Evolutionary conservation across 2,113 vertebrate species (phyloP).

Genomic region (Phrynocephalus versicolor): DNA sequence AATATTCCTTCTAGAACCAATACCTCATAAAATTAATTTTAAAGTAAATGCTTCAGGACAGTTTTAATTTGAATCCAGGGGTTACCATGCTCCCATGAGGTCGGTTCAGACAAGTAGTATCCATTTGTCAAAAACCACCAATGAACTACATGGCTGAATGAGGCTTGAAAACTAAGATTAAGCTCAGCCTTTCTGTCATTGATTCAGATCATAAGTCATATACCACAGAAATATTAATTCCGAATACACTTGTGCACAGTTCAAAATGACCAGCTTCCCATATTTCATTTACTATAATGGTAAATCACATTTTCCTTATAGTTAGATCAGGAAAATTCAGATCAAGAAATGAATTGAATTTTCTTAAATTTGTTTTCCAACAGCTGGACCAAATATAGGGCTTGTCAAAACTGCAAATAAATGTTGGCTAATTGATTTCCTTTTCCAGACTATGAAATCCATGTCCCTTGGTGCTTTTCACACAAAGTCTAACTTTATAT

Average conservation of each 20-base stretch:
- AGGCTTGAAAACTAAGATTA: background rate
- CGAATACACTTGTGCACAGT: background rate
- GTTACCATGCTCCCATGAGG: background rate
- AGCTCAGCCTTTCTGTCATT: background rate
- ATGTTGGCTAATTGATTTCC: conserved; percentile 15
- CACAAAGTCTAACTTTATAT: conserved; percentile 23
- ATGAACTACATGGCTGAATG: background rate
- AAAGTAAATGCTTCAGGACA: background rate
- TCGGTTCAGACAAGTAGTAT: background rate
- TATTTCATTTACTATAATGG: background rate
- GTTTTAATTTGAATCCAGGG: background rate
- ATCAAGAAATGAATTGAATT: background rate
- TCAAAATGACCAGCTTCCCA: background rate
- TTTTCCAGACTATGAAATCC: conserved; percentile 18
- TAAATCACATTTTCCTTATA: no score
- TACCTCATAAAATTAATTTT: background rate
- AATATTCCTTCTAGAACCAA: background rate
- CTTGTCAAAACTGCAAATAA: conserved; percentile 25
- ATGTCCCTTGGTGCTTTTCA: conserved; percentile 7
- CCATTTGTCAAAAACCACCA: background rate
- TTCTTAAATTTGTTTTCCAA: conserved; percentile 1
- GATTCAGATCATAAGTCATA: background rate
- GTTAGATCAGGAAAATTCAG: no score
- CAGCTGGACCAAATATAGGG: background rate
- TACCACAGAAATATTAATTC: background rate